phyloP scores from a whole-genome alignment of 2,113 vertebrate genomes.

The Oplegnathus fasciatus region DNA sequence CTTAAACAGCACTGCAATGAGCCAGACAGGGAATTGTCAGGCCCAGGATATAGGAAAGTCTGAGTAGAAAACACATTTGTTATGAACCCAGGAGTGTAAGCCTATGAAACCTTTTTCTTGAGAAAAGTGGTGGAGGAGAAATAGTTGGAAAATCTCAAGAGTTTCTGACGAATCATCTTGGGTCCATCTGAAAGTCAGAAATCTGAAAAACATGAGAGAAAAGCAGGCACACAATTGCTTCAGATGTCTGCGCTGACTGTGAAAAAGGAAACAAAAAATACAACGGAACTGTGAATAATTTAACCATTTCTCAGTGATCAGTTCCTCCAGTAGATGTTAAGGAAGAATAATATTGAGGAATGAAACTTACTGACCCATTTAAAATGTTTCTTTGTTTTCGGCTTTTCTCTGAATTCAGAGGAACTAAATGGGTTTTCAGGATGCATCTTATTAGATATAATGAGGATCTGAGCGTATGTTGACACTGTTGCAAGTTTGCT shows the following conservation, averaged over 20 bases:
- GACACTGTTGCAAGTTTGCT: constrained; percentile 2
- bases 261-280: constrained; percentile 9
- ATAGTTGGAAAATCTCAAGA: constrained; percentile 25
- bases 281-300: constrained; percentile 64
- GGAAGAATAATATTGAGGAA: constrained; percentile 34
- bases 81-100: constrained; percentile 39
- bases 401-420: constrained; percentile 25
- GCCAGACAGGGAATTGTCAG: constrained; percentile 47
- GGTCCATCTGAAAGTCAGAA: constrained; percentile 45
- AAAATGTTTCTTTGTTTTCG: constrained; percentile 27
- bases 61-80: constrained; percentile 55
- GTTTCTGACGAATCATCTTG: constrained; percentile 34
- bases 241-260: constrained; percentile 11
- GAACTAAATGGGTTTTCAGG: constrained; percentile 26
- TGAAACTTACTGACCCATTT: constrained; percentile 63
- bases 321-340: constrained; percentile 27
- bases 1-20: constrained; percentile 32
- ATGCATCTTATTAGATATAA: constrained; percentile 15
- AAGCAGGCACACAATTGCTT: constrained; percentile 19
- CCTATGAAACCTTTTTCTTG: constrained; percentile 42
- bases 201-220: constrained; percentile 50
- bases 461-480: neutral
- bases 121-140: neutral
- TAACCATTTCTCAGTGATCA: constrained; percentile 52
- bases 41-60: constrained; percentile 32